These are phyloP conservation scores for Aythya baeri DNA, from an alignment of 2,113 vertebrate genomes.

Conservation along the genomic window DNA sequence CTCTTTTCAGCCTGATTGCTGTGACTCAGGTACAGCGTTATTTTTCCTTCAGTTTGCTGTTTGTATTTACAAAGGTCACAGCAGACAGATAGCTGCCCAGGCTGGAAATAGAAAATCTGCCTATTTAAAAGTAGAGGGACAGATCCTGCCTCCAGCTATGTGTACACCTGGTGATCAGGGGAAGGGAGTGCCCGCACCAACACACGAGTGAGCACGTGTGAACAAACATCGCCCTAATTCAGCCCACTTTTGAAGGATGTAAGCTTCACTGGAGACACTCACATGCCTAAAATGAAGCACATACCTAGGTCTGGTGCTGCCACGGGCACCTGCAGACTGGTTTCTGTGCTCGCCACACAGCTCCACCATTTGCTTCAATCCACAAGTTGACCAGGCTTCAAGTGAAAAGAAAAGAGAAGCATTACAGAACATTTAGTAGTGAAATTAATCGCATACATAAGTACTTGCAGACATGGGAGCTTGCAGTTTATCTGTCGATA, in stretches of 20 bases:
- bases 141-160: conserved; percentile 25
- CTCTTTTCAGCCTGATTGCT: background rate
- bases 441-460: background rate
- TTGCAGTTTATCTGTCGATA: background rate
- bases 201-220: background rate
- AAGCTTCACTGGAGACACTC: background rate
- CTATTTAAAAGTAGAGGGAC: conserved; percentile 30
- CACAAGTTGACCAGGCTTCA: background rate
- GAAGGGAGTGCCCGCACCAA: background rate
- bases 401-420: background rate
- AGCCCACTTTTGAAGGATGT: background rate
- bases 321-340: background rate
- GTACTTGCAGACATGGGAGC: background rate
- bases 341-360: background rate
- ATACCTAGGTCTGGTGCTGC: background rate
- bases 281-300: background rate
- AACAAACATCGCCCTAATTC: background rate
- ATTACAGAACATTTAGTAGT: background rate
- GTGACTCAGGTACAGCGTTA: background rate
- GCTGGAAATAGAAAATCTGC: conserved; percentile 4
- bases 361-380: background rate
- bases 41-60: background rate
- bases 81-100: conserved; percentile 4
- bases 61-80: conserved; percentile 12
- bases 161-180: background rate